Evolutionary conservation across 2,888 invertebrate genomes (phyloP).

Genomic region (Amiota mariae): DNA sequence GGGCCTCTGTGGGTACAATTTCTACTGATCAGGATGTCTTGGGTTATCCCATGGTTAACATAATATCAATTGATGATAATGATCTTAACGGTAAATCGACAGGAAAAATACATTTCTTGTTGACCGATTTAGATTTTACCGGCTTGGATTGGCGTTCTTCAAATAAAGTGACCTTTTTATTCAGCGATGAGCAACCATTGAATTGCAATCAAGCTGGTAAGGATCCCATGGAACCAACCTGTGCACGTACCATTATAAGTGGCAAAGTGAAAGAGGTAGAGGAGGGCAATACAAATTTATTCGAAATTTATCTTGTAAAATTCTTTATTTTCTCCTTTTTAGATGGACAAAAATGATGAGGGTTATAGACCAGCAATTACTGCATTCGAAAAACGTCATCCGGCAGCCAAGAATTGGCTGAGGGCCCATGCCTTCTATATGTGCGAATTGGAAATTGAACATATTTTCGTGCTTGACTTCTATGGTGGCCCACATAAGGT

Average conservation of each 20-base stretch:
- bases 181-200: conserved; percentile 69
- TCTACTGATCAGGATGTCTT: conserved; percentile 62
- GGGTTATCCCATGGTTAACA: conserved; percentile 73
- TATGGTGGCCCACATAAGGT: conserved; percentile 82
- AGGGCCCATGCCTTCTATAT: conserved; percentile 84
- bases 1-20: conserved; percentile 71
- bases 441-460: conserved; percentile 82
- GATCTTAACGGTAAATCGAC: conserved; percentile 59
- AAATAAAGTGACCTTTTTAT: conserved; percentile 69
- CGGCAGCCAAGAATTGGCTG: conserved; percentile 68
- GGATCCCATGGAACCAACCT: conserved; percentile 74
- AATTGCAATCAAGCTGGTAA: conserved; percentile 59
- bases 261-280: conserved; percentile 68
- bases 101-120: conserved; percentile 69
- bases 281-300: conserved; percentile 2
- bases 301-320: not conserved
- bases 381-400: conserved; percentile 68
- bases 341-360: conserved; percentile 54
- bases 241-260: conserved; percentile 68
- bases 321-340: not conserved
- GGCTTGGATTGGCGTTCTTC: conserved; percentile 68
- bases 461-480: conserved; percentile 85
- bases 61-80: conserved; percentile 72
- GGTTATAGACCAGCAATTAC: conserved; percentile 57
- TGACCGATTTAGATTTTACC: conserved; percentile 72